Conservation (phyloP, 2,113 vertebrate species). For the Macroglossus sobrinus region DNA sequence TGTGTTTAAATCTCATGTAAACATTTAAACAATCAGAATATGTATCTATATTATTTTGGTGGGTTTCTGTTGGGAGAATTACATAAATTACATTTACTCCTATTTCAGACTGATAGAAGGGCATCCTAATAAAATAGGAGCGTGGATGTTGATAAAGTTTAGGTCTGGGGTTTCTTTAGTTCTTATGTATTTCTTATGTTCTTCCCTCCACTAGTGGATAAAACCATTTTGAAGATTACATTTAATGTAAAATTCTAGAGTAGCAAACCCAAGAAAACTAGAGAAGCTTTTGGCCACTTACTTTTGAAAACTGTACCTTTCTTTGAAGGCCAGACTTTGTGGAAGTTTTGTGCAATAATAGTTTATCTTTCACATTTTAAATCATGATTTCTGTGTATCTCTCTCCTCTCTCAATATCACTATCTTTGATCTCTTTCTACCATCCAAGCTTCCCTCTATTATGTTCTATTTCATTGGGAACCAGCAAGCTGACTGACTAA, state of each 20-base stretch:
- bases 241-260: neutral
- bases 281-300: neutral
- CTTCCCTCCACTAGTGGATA: neutral
- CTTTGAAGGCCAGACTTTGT: neutral
- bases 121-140: neutral
- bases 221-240: neutral
- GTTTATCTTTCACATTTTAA: neutral
- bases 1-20: conserved; percentile 21
- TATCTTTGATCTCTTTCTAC: neutral
- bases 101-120: neutral
- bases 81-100: conserved; percentile 32
- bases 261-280: neutral
- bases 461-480: neutral
- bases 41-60: neutral
- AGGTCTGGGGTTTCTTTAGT: neutral
- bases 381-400: neutral
- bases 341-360: conserved; percentile 15
- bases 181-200: neutral
- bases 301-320: neutral
- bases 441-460: neutral
- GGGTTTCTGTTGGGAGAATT: neutral
- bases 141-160: neutral
- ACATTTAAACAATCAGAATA: conserved; percentile 23
- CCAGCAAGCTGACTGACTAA: neutral
- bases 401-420: neutral